phyloP scores from a whole-genome alignment of 2,797 vertebrate species.

The Eulemur mongoz region DNA sequence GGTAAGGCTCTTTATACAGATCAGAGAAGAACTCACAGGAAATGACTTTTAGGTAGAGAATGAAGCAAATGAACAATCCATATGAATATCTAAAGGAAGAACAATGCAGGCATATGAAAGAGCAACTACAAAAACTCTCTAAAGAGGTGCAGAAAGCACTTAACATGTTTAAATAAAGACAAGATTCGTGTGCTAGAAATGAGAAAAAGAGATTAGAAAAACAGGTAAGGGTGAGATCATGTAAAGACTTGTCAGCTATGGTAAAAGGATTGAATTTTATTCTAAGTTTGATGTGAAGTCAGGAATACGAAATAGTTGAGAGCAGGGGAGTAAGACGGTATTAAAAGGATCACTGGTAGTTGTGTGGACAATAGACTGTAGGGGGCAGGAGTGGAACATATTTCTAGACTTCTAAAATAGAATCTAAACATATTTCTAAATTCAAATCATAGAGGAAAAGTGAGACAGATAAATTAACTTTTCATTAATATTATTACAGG shows the following conservation, averaged over 20 bases:
- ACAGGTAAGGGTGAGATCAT: neutral
- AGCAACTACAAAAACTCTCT: neutral
- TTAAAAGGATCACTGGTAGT: neutral
- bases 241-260: neutral
- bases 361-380: neutral
- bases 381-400: neutral
- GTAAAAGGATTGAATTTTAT: neutral
- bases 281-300: neutral
- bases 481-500: neutral
- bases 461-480: neutral
- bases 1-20: neutral
- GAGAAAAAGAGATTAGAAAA: neutral
- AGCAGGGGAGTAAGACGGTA: neutral
- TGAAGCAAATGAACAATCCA: neutral
- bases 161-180: neutral
- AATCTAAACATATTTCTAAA: neutral
- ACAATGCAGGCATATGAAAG: neutral
- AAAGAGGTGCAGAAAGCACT: neutral
- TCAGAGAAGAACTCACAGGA: neutral
- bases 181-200: neutral
- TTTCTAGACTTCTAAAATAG: slow-evolving; percentile 26
- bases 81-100: neutral
- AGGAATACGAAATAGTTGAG: neutral
- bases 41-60: slow-evolving; percentile 1
- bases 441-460: neutral